Conservation (phyloP, 2,797 vertebrate species). For the Enteromius viviparus region DNA sequence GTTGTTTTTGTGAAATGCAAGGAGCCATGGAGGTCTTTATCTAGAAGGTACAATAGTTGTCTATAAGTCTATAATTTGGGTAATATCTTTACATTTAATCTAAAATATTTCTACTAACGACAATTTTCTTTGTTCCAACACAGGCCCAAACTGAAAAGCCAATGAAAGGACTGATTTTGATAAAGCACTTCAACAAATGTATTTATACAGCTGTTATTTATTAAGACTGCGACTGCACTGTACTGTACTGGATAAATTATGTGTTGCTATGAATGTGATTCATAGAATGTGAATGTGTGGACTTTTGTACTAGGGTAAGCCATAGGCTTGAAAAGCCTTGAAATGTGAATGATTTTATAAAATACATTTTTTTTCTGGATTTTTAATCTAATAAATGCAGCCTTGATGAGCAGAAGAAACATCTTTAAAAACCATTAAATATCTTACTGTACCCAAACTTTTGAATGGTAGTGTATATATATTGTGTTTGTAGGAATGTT, state of each 20-base stretch:
- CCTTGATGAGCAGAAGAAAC: no score
- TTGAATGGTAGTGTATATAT: no score
- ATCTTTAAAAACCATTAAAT: no score
- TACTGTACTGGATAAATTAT: slow-evolving; percentile 11
- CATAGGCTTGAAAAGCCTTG: slow-evolving; percentile 11
- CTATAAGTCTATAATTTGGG: background rate
- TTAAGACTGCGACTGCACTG: slow-evolving; percentile 28
- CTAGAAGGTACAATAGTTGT: slow-evolving; percentile 63
- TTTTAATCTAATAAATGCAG: no score
- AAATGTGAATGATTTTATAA: slow-evolving; percentile 6
- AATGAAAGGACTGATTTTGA: slow-evolving; percentile 32
- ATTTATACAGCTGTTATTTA: slow-evolving; percentile 54
- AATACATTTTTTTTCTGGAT: no score
- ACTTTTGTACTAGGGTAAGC: background rate
- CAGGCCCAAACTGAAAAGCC: slow-evolving; percentile 20
- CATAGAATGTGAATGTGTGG: background rate
- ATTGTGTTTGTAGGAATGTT: no score
- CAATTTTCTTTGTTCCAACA: background rate
- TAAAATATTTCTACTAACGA: background rate
- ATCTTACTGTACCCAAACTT: no score
- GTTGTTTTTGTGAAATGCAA: slow-evolving; percentile 78
- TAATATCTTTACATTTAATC: background rate
- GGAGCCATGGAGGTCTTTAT: slow-evolving; percentile 64
- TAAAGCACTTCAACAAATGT: slow-evolving; percentile 44
- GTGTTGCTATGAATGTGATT: slow-evolving; percentile 30